phyloP scores from a whole-genome alignment of 2,888 invertebrate genomes.

The Calliopum simillimum region DNA sequence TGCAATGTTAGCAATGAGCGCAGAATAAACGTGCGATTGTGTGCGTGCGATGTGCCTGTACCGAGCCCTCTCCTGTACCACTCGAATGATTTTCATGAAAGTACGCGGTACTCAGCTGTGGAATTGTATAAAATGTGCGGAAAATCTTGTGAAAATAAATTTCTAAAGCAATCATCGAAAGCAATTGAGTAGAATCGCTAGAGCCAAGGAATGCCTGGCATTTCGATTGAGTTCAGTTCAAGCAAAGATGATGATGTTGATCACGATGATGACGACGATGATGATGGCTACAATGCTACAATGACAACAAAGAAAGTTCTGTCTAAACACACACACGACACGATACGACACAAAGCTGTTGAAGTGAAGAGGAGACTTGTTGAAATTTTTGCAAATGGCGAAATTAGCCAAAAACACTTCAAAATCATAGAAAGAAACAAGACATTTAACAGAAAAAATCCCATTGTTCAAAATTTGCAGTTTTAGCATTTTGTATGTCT shows the following conservation, averaged over 20 bases:
- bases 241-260: background rate
- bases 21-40: conserved; percentile 25
- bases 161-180: conserved; percentile 59
- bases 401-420: too few species aligned
- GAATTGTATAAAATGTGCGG: conserved; percentile 22
- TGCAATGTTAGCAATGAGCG: conserved; percentile 23
- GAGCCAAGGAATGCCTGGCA: conserved; percentile 18
- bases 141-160: conserved; percentile 59
- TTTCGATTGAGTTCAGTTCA: conserved; percentile 22
- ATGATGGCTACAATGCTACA: background rate
- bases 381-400: background rate
- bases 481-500: too few species aligned
- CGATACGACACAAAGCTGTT: conserved; percentile 7
- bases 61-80: too few species aligned
- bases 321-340: too few species aligned
- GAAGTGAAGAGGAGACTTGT: conserved; percentile 9
- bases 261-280: conserved; percentile 2
- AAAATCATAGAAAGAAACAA: too few species aligned
- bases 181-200: conserved; percentile 53
- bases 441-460: too few species aligned
- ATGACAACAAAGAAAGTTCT: conserved; percentile 1
- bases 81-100: background rate
- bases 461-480: too few species aligned
- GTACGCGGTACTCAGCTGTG: conserved; percentile 1
- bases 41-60: conserved; percentile 6